Conservation (phyloP, 2,797 vertebrate genomes). For the Zenarchopterus dispar region DNA sequence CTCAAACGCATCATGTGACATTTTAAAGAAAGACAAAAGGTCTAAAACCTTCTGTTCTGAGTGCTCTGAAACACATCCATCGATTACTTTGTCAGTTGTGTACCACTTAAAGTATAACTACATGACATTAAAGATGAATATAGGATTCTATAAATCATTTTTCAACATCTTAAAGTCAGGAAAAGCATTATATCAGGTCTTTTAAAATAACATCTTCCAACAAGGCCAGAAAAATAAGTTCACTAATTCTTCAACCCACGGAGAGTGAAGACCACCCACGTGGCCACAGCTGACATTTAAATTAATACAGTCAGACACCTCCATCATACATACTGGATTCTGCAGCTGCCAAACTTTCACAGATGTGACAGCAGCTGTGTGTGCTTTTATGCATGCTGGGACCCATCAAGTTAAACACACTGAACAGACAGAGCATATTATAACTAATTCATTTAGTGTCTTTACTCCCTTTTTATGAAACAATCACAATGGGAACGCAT, state of each 20-base stretch:
- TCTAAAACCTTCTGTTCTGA: too few relatives aligned
- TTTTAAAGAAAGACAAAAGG: too few relatives aligned
- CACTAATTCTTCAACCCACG: background rate
- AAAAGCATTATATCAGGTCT: too few relatives aligned
- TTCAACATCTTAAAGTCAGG: too few relatives aligned
- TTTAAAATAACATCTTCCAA: slow-evolving; percentile 45
- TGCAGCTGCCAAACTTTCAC: slow-evolving; percentile 60
- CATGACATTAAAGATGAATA: too few relatives aligned
- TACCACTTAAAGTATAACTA: too few relatives aligned
- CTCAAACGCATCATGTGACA: too few relatives aligned
- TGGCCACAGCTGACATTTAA: slow-evolving; percentile 61
- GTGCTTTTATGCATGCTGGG: slow-evolving; percentile 36
- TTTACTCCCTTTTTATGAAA: slow-evolving; percentile 38
- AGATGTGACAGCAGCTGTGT: slow-evolving; percentile 73
- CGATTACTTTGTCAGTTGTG: too few relatives aligned
- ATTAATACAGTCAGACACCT: slow-evolving; percentile 56
- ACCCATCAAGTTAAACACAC: slow-evolving; percentile 44
- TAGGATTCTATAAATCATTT: too few relatives aligned
- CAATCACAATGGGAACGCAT: slow-evolving; percentile 30
- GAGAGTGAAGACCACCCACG: slow-evolving; percentile 32
- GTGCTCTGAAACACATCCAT: too few relatives aligned
- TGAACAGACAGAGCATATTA: slow-evolving; percentile 29
- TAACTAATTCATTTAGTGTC: slow-evolving; percentile 50
- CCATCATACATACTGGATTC: slow-evolving; percentile 60
- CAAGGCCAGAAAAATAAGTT: slow-evolving; percentile 17